A percentile compares a stretch with the other conserved stretches of the same genome.
Conservation (phyloP, 2,888 invertebrate genomes). For the Hylaea fasciaria region DNA sequence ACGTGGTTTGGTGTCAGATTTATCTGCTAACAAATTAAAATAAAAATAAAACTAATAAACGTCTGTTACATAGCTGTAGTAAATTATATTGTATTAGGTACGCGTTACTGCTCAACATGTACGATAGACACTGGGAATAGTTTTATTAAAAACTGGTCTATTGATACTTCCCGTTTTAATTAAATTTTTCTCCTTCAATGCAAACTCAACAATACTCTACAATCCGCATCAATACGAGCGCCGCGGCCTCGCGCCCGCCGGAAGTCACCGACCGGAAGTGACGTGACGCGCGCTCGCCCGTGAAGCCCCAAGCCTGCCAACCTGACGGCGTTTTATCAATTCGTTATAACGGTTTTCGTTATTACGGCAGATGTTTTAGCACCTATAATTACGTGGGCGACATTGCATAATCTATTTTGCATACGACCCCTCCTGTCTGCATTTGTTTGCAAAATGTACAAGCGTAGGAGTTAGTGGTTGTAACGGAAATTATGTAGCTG, state of each 20-base stretch:
- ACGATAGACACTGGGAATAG: too few species aligned
- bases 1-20: too few species aligned
- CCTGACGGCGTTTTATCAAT: conserved; percentile 55
- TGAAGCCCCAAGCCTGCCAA: conserved; percentile 56
- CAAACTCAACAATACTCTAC: conserved; percentile 9
- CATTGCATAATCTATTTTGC: conserved; percentile 27
- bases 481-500: not conserved
- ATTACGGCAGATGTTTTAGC: conserved; percentile 25
- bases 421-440: conserved; percentile 19
- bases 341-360: conserved; percentile 53
- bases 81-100: too few species aligned
- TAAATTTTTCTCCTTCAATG: conserved; percentile 3
- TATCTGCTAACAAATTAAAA: too few species aligned
- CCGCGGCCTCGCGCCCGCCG: conserved; percentile 45
- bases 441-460: conserved; percentile 7
- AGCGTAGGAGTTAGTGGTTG: conserved; percentile 2
- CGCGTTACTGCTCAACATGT: too few species aligned
- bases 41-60: too few species aligned
- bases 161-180: too few species aligned
- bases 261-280: conserved; percentile 57
- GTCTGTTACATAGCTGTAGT: too few species aligned
- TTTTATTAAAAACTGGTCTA: too few species aligned
- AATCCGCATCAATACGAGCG: conserved; percentile 42
- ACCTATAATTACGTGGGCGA: conserved; percentile 15
- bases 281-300: conserved; percentile 67